Evolutionary conservation across 1,140 invertebrate genomes (phyloP).

Genomic region (Drosophila pruinosa): DNA sequence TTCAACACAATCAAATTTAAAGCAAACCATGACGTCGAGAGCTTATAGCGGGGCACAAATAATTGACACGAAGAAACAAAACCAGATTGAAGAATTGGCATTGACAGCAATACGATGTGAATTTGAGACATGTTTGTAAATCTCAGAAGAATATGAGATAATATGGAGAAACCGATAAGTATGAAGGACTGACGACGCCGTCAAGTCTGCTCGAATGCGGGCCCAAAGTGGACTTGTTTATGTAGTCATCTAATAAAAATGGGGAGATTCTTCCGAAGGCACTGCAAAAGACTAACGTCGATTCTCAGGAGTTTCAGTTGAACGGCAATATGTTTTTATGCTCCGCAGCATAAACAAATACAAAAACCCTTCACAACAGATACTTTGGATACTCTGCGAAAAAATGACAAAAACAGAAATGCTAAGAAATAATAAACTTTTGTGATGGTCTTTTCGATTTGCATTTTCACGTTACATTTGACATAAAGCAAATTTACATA

Average conservation of each 20-base stretch:
- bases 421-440: conserved; percentile 27
- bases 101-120: background rate
- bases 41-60: background rate
- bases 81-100: background rate
- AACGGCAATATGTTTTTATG: conserved; percentile 33
- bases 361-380: background rate
- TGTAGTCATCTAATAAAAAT: background rate
- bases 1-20: background rate
- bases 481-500: conserved; percentile 7
- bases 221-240: conserved; percentile 1
- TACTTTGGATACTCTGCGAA: conserved; percentile 4
- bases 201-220: conserved; percentile 11
- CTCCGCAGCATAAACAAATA: conserved; percentile 36
- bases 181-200: conserved; percentile 10
- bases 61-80: background rate
- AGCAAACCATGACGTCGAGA: background rate
- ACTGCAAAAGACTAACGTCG: no score
- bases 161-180: background rate
- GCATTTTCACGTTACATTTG: background rate
- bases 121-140: background rate
- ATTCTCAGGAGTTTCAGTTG: conserved; percentile 20
- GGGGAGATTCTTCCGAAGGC: background rate
- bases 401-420: background rate
- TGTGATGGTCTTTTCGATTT: background rate
- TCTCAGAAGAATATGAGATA: background rate